Base-by-base conservation (phyloP, 37 sponge, comb jelly and placozoan genomes). In the Crambe crambe region DNA sequence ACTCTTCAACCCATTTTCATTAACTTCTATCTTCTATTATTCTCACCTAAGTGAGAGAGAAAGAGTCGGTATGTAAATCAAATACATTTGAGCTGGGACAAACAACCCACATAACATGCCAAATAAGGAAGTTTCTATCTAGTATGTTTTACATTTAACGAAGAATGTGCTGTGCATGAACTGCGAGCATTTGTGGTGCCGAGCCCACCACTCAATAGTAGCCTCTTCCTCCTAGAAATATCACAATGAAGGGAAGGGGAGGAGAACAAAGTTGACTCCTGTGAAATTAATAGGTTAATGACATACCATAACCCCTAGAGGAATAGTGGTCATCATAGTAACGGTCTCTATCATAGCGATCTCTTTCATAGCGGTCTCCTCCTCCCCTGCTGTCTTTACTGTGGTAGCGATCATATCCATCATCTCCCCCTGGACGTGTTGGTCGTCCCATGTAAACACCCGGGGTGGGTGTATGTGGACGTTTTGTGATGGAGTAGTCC, bases 401-500 rank as follows among this genome's bases (percentile, higher is more conserved):
- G n/a, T n/a, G n/a, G 30, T 65, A 65, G 17, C 66, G 66, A 12
- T 70, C 80, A 39, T n/a, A 3, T 5, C 62, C 2, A n/a, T 36
- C 20, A 31, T 38, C 70, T 21, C 71, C 26, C 0, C 22, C 73
- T 18, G 36, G 25, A 17, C 42, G 71, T 29, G 95, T 93, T 17
- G 98, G 94, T 42, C 75, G 70, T 5, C 98, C 98, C 98, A 98
- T 98, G 77, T 98, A 98, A 40, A 89, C 86, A 8, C 98, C 98
- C 2, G 98, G 98, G 12, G 98, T 98, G 21, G 98, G 98, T 32
- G 93, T 98, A 80, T 98, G 98, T 5, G 98, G 84, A 32, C 98
- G 75, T 69, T 96, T 98, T n/a, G 98, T 98, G 39, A 98, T 93
- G 59, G 96, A 95, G 87, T 85, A 98, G 56, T 98, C 98, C 0